Percentiles rank a stretch among this genome's conserved stretches.
These are phyloP conservation scores for Sphinx pinastri DNA, from an alignment of 2,888 invertebrate genomes.

Conservation along the genomic window DNA sequence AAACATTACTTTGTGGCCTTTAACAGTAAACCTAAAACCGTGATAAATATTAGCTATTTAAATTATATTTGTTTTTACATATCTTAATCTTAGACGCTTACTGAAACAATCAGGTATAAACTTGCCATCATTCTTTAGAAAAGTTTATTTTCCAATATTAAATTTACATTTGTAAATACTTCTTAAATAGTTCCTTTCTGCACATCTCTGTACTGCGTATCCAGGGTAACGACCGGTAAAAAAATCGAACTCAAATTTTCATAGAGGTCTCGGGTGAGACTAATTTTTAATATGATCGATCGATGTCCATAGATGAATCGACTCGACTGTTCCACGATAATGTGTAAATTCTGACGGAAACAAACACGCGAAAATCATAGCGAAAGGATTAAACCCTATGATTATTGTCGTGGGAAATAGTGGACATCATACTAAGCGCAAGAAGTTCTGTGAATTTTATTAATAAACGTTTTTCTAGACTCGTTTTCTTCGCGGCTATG, in stretches of 20 bases:
- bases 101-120: too few species aligned
- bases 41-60: too few species aligned
- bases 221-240: constrained; percentile 16
- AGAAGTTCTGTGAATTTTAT: too few species aligned
- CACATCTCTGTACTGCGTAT: constrained; percentile 4
- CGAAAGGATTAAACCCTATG: constrained; percentile 5
- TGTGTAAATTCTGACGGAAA: background rate
- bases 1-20: too few species aligned
- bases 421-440: too few species aligned
- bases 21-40: too few species aligned
- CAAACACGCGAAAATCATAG: constrained; percentile 5
- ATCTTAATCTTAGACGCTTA: too few species aligned
- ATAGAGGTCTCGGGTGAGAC: background rate
- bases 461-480: too few species aligned
- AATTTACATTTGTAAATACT: background rate
- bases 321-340: background rate
- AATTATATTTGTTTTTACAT: too few species aligned
- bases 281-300: constrained; percentile 3
- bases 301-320: background rate
- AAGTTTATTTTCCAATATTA: background rate
- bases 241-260: background rate
- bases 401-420: constrained; percentile 5
- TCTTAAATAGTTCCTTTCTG: background rate
- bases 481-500: too few species aligned
- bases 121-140: too few species aligned